Evolutionary conservation across 2,113 vertebrate genomes (phyloP), one percentile per base, ranked within the genome.

Genomic region (Rhinolophus ferrumequinum): DNA sequence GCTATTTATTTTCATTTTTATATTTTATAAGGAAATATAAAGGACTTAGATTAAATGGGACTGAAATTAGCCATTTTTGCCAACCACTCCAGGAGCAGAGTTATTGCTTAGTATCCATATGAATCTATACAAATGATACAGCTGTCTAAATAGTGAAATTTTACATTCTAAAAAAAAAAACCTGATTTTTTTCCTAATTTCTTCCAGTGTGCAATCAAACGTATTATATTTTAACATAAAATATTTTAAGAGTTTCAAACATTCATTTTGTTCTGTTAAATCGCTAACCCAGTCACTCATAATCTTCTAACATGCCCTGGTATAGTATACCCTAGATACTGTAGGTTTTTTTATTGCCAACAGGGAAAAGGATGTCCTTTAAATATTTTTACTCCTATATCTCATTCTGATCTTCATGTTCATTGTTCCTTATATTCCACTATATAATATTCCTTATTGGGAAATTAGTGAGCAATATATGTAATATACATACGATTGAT

Each of bases 1-100:
- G 54, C 28, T 35, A 38, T 13, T 67, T 76, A 50, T 50, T 76
- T 15, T 76, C 30, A 33, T 33, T 18, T 30, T 18, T 30, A 47
- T 75, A 30, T 88, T 82, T 89, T 90, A 54, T 41, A 95, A 96
- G 69, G 41, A 89, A 82, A 82, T 33, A 77, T 60, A 93, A 94
- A 62, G 70, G 18, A 28, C 73, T 88, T 91, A 83, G 47, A 56
- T 91, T 84, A 82, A 88, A 80, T 44, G 69, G 67, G n/a, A 80
- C 72, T 62, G 52, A 95, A 72, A 83, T 81, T 66, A 70, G 77
- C 72, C 21, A 41, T 80, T 95, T 64, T 77, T 76, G 30, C 81
- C 52, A 87, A 50, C 76, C 30, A 69, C 22, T 72, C 83, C 14
- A 88, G 81, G 35, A 90, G 41, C 38, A 90, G 41, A 93, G 77